Evolutionary conservation across 2,888 invertebrate genomes (phyloP).

Genomic region (Pomacea canaliculata): DNA sequence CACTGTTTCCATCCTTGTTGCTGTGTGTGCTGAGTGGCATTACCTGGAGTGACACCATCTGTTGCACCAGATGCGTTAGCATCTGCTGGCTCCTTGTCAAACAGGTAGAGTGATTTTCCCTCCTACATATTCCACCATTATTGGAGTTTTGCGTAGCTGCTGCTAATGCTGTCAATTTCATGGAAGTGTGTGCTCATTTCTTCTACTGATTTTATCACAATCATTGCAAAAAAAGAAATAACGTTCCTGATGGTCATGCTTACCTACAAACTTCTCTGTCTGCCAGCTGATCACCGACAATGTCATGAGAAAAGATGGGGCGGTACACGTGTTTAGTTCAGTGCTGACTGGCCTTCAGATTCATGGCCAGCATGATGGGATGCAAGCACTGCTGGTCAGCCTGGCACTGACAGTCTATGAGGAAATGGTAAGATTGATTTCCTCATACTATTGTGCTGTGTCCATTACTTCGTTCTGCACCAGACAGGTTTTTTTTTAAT

Average conservation of each 20-base stretch:
- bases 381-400: constrained; percentile 84
- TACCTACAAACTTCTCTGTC: no score
- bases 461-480: not conserved
- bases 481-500: no score
- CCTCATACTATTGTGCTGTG: not conserved
- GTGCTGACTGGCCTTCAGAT: constrained; percentile 84
- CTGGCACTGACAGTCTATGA: constrained; percentile 90
- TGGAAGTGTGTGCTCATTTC: no score
- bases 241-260: no score
- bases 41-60: constrained; percentile 89
- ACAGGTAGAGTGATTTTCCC: constrained; percentile 53
- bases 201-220: no score
- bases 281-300: constrained; percentile 77
- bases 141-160: no score
- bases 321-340: constrained; percentile 81
- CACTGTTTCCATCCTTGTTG: constrained; percentile 58
- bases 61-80: constrained; percentile 84
- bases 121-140: not conserved
- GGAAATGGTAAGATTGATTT: constrained; percentile 68
- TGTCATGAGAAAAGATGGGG: constrained; percentile 77
- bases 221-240: no score
- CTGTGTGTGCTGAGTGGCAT: constrained; percentile 73
- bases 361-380: constrained; percentile 91
- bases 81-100: constrained; percentile 78
- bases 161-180: no score